Evolutionary conservation across 92 coral and sea anemone species (phyloP).

Genomic region (Palythoa heliodiscus): DNA sequence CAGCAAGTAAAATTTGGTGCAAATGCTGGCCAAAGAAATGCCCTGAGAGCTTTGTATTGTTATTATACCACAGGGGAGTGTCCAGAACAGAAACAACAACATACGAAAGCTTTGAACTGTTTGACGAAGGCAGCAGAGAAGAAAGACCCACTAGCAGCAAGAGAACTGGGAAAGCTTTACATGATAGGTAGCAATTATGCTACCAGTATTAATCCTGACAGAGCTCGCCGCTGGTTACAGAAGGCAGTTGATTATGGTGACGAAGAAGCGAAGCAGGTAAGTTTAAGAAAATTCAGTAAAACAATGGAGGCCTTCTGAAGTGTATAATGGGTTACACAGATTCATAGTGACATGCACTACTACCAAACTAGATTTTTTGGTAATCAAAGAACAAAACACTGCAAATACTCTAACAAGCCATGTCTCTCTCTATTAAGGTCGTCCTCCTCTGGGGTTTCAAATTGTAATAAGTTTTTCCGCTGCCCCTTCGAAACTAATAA

Average conservation of each 20-base stretch:
- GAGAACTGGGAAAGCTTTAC: slow-evolving; percentile 28
- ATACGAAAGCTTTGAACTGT: slow-evolving; percentile 22
- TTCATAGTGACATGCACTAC: too few relatives aligned
- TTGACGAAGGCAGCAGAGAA: not conserved
- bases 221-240: slow-evolving; percentile 26
- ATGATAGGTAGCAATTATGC: slow-evolving; percentile 1
- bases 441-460: too few relatives aligned
- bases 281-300: not conserved
- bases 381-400: too few relatives aligned
- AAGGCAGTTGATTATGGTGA: slow-evolving; percentile 9
- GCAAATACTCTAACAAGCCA: too few relatives aligned
- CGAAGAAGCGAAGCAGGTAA: slow-evolving; percentile 21
- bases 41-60: slow-evolving; percentile 7
- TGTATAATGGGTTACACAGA: too few relatives aligned
- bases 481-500: too few relatives aligned
- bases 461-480: not conserved
- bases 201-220: slow-evolving; percentile 3
- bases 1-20: slow-evolving; percentile 7
- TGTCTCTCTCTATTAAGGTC: too few relatives aligned
- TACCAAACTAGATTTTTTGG: too few relatives aligned
- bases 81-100: slow-evolving; percentile 24
- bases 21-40: not conserved
- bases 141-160: slow-evolving; percentile 15
- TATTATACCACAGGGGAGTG: slow-evolving; percentile 16
- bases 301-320: not conserved